These are phyloP conservation scores for Pristionchus maxplancki DNA, from an alignment of 2,888 invertebrate genomes.

Conservation along the genomic window DNA sequence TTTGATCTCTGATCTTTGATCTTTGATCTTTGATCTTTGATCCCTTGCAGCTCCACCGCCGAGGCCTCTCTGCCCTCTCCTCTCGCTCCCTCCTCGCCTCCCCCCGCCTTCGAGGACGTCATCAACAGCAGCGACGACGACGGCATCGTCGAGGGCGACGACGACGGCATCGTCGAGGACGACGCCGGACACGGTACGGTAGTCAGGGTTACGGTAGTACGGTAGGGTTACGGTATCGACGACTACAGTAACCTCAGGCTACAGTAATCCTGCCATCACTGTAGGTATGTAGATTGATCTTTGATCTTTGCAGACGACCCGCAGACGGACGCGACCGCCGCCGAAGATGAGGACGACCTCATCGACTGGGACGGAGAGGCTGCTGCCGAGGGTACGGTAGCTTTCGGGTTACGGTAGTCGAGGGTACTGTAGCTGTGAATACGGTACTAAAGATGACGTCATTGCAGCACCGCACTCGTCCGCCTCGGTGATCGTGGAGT, in stretches of 20 bases:
- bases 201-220: background rate
- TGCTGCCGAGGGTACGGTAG: background rate
- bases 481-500: background rate
- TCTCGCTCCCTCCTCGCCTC: too few species aligned
- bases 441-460: background rate
- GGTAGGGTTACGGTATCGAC: background rate
- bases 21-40: background rate
- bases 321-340: background rate
- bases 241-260: background rate
- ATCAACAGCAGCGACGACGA: too few species aligned
- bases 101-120: background rate
- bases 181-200: background rate
- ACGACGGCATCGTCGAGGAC: too few species aligned
- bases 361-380: conserved; percentile 18
- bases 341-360: background rate
- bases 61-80: background rate
- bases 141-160: too few species aligned
- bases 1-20: background rate
- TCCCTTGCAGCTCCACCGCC: too few species aligned
- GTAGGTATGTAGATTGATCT: background rate
- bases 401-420: background rate
- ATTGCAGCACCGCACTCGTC: background rate
- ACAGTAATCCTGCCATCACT: background rate
- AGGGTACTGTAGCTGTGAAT: background rate
- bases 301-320: background rate